Base-by-base conservation (phyloP, 2,113 vertebrate genomes). In the Chaetodon auriga region DNA sequence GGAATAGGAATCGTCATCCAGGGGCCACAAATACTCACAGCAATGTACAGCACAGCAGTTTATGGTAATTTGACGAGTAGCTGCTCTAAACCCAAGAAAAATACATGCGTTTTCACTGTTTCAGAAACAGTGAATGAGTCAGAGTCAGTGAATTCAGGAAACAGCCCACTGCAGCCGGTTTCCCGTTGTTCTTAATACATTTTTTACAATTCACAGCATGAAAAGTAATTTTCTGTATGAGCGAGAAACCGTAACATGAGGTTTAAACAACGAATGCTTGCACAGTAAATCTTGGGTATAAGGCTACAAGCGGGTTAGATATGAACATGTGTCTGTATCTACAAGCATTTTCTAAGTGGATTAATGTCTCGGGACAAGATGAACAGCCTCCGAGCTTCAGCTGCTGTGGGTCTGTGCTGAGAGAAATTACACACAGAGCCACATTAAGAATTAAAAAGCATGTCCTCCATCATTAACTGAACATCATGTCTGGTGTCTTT, bases 401-500 rank as follows among this genome's bases (percentile, higher is more conserved):
- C 36, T 46, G 55, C 54, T 36, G 35, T 12, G 18, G 43, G 18
- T 46, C 41, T 62, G 35, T 53, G 73, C 51, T 16, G 35, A 75
- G 54, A 68, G 55, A 61, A n/a, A 75, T 53, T 53, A 30, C 63
- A 82, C 36, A 19, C 25, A 48, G 30, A 30, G 48, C 10, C 41
- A 38, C 73, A 76, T 82, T 57, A 82, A 21, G 49, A 64, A 71
- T 71, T 49, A 25, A 71, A 49, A 46, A 65, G 58, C 55, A 38
- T 51, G 51, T 64, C 58, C 73, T 77, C 65, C 30, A 48, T 77
- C 73, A 71, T 77, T 71, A 71, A 58, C 25, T 7, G 15, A 55
- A 76, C 80, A 57, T 63, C 73, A n/a, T 18, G 65, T 71, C 49
- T 55, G 58, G 21, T 77, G 65, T 64, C 66, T 64, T 77, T 71